Evolutionary conservation across 2,797 vertebrate genomes (phyloP), one percentile per base, ranked within the genome.

Genomic region (Eptatretus atami): DNA sequence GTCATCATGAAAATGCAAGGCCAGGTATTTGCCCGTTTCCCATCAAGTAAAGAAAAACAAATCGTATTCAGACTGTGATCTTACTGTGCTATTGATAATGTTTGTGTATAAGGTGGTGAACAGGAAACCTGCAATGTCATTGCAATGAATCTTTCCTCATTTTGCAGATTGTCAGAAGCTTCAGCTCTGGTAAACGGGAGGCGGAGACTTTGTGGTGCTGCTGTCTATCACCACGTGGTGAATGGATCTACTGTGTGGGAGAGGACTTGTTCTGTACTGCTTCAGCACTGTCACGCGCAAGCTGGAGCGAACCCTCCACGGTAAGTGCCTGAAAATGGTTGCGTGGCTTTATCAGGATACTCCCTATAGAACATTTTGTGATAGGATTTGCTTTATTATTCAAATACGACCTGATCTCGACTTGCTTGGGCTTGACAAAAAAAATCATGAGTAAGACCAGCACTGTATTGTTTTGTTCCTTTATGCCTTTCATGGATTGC

Each of bases 1-100:
- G 92, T 96, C 74, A 98, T 98, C 72, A 96, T 98, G 92, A 98
- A 98, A 76, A 95, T 95, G 90, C 90, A 98, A 71, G 92, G 90
- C 52, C 88, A 96, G 70, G 90, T 95, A 69, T 54, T 75, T 73
- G 6, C 9, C 15, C 24, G 15, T 63, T 31, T 3, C 31, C 31
- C 31, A 31, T 3, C 31, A 31, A 31, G 31, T 31, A 31, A 3
- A 31, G 6, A 6, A 31, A 31, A 3, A 6, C 31, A 31, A 31
- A 31, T 31, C 3, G 31, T 31, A 31, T 31, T 31, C 31, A 31
- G 31, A 31, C 31, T 31, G 31, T n/a, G n/a, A n/a, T 3, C 6
- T 31, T 6, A 31, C 31, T 31, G 31, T 31, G 31, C 31, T 31
- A 31, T 31, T 3, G 31, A 31, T 31, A 6, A 31, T 31, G 31